Evolutionary conservation across 2,888 invertebrate species (phyloP), one percentile per base, ranked within the genome.

Genomic region (Trissolcus brochymenae): DNA sequence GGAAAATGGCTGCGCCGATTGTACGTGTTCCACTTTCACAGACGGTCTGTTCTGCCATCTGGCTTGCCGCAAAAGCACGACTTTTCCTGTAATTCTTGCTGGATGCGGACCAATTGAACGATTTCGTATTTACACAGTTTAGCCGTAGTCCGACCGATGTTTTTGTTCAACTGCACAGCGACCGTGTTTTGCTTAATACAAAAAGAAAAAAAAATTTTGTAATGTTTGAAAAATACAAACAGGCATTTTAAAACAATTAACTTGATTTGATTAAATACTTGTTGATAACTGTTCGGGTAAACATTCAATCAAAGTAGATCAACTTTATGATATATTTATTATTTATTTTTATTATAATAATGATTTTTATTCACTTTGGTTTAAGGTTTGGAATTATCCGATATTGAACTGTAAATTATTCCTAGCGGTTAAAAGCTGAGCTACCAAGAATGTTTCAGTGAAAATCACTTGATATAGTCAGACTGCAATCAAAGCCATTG

Each of bases 21-120:
- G 80, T 78, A 76, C 72, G 81, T 81, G 83, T 83, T 82, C 83
- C 85, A 84, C 86, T 87, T 87, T 86, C 81, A 82, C 83, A 84
- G 83, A 84, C 81, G 83, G 81, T 84, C 83, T 86, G 86, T 86
- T 82, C 82, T 78, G 75, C 82, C 87, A 87, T 84, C 85, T 85
- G 86, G 83, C 83, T 83, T 84, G 80, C 81, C 81, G 78, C 81
- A 81, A 83, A 84, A 83, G 82, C 82, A 68, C 73, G 79, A 68
- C 82, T 81, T 82, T 81, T 81, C 81, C 78, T 46, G 66, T 66
- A 62, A 68, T 66, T 64, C 76, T 73, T 59, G 43, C 54, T n/a
- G 50, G 54, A 61, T 68, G 51, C 61, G 49, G 41, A 46, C 21
- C 68, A 77, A 77, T 72, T 72, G 60, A 59, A 14, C 57, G 46